Percentiles rank a stretch among this genome's conserved stretches.
These are phyloP conservation scores for Drosophila takahashii DNA, from an alignment of 1,140 invertebrate genomes.

Conservation along the genomic window DNA sequence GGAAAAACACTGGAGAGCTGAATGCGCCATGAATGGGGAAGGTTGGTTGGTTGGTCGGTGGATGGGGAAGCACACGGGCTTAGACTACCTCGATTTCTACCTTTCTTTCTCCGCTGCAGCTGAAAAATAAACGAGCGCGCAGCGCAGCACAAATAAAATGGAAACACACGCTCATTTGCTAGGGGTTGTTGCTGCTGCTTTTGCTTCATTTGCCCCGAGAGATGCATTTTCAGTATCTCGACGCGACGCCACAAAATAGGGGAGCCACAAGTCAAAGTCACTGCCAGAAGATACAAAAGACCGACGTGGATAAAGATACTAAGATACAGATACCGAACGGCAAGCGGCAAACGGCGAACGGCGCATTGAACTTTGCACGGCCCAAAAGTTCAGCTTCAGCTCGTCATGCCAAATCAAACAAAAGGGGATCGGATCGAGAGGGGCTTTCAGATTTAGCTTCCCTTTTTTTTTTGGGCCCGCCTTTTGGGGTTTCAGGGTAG, in stretches of 20 bases:
- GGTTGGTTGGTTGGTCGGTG: no score
- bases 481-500: slow-evolving; percentile 2
- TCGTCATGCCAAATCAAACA: slow-evolving; percentile 61
- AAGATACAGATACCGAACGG: slow-evolving; percentile 11
- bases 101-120: slow-evolving; percentile 50
- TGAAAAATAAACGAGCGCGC: slow-evolving; percentile 64
- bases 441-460: slow-evolving; percentile 36
- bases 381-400: slow-evolving; percentile 72
- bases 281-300: not conserved
- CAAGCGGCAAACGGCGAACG: slow-evolving; percentile 11
- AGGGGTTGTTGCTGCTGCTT: slow-evolving; percentile 61
- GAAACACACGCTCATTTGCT: slow-evolving; percentile 49
- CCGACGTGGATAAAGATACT: slow-evolving; percentile 15
- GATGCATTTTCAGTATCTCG: slow-evolving; percentile 25
- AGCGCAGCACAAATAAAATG: slow-evolving; percentile 28
- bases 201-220: slow-evolving; percentile 7
- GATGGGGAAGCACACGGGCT: slow-evolving; percentile 58
- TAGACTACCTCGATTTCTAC: slow-evolving; percentile 42
- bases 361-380: slow-evolving; percentile 73
- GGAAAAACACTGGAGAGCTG: slow-evolving; percentile 12
- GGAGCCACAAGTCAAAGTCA: slow-evolving; percentile 43
- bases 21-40: slow-evolving; percentile 8
- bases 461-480: not conserved
- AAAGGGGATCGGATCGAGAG: slow-evolving; percentile 24
- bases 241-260: slow-evolving; percentile 34